Conservation (phyloP, 2,888 invertebrate genomes). For the Tachina fera region DNA sequence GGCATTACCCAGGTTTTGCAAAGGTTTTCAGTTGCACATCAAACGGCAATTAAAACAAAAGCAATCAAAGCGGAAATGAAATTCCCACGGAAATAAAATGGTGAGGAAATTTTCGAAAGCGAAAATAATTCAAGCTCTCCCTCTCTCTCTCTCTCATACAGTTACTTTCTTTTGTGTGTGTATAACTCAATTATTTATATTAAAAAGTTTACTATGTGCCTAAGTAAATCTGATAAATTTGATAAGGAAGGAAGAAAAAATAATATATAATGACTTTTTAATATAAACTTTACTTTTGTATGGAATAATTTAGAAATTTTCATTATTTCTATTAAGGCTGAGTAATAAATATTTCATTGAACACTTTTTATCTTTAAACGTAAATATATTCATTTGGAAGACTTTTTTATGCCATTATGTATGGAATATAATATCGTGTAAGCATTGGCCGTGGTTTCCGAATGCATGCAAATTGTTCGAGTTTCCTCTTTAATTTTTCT, state of each 20-base stretch:
- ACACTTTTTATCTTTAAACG: no score
- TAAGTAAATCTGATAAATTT: background rate
- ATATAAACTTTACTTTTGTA: no score
- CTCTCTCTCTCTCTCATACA: background rate
- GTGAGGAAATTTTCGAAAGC: conserved; percentile 17
- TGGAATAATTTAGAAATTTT: no score
- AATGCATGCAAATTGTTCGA: no score
- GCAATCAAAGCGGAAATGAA: conserved; percentile 65
- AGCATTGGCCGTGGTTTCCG: no score
- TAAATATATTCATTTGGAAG: no score
- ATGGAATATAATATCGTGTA: no score
- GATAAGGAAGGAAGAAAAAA: background rate
- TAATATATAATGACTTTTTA: no score
- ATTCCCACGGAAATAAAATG: conserved; percentile 60
- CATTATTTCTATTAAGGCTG: no score
- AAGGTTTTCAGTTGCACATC: conserved; percentile 50
- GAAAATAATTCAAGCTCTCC: background rate
- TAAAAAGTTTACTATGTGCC: background rate
- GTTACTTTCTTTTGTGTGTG: background rate
- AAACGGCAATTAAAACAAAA: conserved; percentile 64
- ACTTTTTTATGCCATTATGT: no score
- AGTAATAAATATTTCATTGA: no score
- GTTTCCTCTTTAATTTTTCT: no score
- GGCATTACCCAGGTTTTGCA: conserved; percentile 44
- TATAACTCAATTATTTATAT: background rate